These are phyloP conservation scores for Styela clava DNA, from an alignment of 23 tunicate genomes.

Conservation along the genomic window DNA sequence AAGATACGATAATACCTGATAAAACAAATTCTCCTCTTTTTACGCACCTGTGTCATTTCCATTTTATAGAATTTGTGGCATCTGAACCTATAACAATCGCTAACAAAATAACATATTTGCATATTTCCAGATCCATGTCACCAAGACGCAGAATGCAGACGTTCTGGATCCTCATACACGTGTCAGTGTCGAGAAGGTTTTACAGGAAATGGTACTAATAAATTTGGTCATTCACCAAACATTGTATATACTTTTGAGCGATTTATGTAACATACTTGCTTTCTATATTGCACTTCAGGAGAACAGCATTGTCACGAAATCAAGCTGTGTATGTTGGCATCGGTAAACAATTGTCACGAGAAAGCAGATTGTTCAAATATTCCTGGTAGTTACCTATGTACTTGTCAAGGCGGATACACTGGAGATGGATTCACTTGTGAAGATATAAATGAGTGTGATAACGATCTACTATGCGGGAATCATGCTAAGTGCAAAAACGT, in stretches of 20 bases:
- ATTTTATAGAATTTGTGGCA: no score
- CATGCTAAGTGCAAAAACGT: constrained; percentile 35
- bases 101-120: no score
- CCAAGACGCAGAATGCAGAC: constrained; percentile 25
- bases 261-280: no score
- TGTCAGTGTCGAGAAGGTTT: constrained; percentile 14
- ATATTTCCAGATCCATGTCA: constrained; percentile 20
- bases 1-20: no score
- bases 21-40: no score
- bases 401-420: constrained; percentile 13
- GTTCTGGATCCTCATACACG: not conserved
- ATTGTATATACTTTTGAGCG: no score
- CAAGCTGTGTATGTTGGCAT: not conserved
- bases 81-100: no score
- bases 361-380: constrained; percentile 14
- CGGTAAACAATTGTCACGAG: constrained; percentile 9
- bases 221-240: no score
- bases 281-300: no score
- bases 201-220: not conserved
- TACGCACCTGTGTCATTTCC: no score
- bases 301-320: constrained; percentile 11
- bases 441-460: constrained; percentile 45
- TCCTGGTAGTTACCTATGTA: constrained; percentile 21
- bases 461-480: not conserved
- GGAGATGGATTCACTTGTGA: constrained; percentile 36